Conservation (phyloP, 1,140 invertebrate genomes). For the Cecropterus lyciades region DNA sequence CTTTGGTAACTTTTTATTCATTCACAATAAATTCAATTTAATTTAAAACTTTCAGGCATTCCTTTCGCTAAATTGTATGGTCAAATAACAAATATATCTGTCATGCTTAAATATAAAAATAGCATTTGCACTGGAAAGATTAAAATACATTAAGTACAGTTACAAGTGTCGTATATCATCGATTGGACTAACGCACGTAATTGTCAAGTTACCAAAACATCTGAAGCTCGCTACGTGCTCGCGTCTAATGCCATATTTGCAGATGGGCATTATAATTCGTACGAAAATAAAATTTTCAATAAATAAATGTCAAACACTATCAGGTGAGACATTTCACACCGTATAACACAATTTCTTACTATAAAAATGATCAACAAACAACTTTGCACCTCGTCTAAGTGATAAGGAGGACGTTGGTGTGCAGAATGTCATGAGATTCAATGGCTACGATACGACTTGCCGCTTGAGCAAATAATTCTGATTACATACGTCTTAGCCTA, state of each 20-base stretch:
- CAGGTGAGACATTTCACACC: constrained; percentile 79
- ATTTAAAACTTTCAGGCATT: constrained; percentile 13
- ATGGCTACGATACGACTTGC: constrained; percentile 73
- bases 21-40: not conserved
- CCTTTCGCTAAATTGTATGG: not conserved
- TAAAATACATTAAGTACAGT: constrained; percentile 34
- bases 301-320: constrained; percentile 83
- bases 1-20: constrained; percentile 37
- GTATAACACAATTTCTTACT: constrained; percentile 82
- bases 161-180: constrained; percentile 14
- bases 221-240: constrained; percentile 48
- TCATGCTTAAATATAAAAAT: constrained; percentile 2
- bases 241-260: constrained; percentile 77
- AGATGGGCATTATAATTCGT: constrained; percentile 78
- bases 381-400: constrained; percentile 77
- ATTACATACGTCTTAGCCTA: constrained; percentile 71
- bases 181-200: constrained; percentile 21
- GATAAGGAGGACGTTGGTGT: constrained; percentile 61
- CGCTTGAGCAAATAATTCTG: constrained; percentile 81
- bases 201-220: constrained; percentile 27
- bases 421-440: constrained; percentile 81
- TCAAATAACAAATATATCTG: not conserved
- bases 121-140: constrained; percentile 11
- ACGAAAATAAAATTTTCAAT: constrained; percentile 84
- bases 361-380: constrained; percentile 84